Evolutionary conservation across 1,140 invertebrate genomes (phyloP).

Genomic region (Drosophila kohkoa): DNA sequence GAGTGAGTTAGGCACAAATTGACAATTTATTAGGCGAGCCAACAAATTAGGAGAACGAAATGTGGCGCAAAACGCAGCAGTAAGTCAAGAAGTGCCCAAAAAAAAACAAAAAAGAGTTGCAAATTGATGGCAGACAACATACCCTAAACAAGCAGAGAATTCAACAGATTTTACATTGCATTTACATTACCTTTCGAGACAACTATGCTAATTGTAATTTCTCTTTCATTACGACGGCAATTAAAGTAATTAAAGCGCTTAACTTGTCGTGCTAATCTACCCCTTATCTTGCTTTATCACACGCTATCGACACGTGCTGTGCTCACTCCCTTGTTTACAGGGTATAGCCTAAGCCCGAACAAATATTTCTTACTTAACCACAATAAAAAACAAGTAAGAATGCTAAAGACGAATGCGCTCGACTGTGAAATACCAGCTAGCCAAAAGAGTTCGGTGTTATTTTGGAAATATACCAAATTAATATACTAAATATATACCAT

Average conservation of each 20-base stretch:
- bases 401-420: too few relatives aligned
- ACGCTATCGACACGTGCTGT: not conserved
- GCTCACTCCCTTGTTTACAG: conserved; percentile 29
- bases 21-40: conserved; percentile 60
- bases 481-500: too few relatives aligned
- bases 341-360: conserved; percentile 42
- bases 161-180: not conserved
- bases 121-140: not conserved
- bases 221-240: not conserved
- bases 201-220: not conserved
- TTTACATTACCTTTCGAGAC: not conserved
- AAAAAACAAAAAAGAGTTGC: not conserved
- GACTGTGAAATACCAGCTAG: too few relatives aligned
- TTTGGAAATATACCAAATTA: too few relatives aligned
- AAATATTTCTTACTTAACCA: conserved; percentile 52
- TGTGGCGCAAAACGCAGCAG: conserved; percentile 29
- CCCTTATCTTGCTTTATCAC: not conserved
- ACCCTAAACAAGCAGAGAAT: not conserved
- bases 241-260: not conserved
- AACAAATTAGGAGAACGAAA: conserved; percentile 58
- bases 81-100: conserved; percentile 16
- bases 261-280: not conserved
- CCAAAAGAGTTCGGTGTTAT: too few relatives aligned
- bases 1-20: conserved; percentile 68
- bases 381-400: conserved; percentile 1